Percentiles rank a stretch among this genome's conserved stretches.
Evolutionary conservation across 2,113 vertebrate species (phyloP).

Genomic region (Clarias magur): DNA sequence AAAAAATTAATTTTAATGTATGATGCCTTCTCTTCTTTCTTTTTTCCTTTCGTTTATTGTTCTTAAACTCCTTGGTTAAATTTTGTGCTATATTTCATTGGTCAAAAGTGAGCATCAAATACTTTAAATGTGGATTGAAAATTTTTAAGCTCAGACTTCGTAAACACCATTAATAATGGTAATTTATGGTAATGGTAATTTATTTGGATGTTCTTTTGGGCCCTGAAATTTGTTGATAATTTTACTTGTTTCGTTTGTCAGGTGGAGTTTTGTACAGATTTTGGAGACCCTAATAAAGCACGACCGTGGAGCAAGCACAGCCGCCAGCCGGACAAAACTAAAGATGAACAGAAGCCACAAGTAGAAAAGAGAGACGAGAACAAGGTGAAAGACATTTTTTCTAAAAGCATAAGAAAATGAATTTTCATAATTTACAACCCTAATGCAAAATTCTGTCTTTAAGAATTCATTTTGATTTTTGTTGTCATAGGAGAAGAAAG

Average conservation of each 20-base stretch:
- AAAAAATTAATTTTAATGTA: too few relatives aligned
- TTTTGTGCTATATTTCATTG: too few relatives aligned
- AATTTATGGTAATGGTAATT: neutral
- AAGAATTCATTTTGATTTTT: constrained; percentile 18
- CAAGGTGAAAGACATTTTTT: constrained; percentile 64
- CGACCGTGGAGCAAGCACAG: constrained; percentile 92
- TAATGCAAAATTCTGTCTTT: too few relatives aligned
- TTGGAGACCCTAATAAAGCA: constrained; percentile 88
- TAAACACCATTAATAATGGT: neutral
- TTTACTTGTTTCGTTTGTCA: constrained; percentile 54
- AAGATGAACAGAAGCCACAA: constrained; percentile 30
- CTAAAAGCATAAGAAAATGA: neutral
- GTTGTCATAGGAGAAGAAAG: constrained; percentile 71
- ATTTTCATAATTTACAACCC: neutral
- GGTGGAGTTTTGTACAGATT: constrained; percentile 93
- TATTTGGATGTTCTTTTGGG: neutral
- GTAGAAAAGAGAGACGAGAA: constrained; percentile 59
- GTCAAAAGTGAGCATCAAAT: neutral
- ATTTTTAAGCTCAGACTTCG: neutral
- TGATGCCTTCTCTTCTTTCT: too few relatives aligned
- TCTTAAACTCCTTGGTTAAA: too few relatives aligned
- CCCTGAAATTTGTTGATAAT: neutral
- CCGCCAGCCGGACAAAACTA: constrained; percentile 57
- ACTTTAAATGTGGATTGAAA: neutral
- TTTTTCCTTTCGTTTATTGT: too few relatives aligned